phyloP scores from a whole-genome alignment of 2,888 invertebrate species.

The Xanthorhoe spadicearia region DNA sequence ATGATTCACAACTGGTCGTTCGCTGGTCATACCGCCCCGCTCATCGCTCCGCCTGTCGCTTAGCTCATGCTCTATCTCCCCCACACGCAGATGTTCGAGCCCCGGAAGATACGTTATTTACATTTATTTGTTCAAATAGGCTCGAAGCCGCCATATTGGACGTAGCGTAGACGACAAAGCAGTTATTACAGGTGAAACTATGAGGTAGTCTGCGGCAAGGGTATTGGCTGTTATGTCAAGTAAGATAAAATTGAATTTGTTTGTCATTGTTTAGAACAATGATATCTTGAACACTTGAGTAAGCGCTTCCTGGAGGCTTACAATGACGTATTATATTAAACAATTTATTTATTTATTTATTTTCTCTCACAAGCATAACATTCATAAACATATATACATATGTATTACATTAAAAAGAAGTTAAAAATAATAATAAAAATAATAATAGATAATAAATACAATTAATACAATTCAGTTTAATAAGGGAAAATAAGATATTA shows the following conservation, averaged over 20 bases:
- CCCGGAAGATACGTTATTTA: conserved; percentile 43
- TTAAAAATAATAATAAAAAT: no score
- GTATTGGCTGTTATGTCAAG: conserved; percentile 40
- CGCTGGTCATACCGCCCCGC: background rate
- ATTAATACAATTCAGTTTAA: no score
- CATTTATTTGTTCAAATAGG: conserved; percentile 41
- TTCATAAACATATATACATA: no score
- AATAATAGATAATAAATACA: no score
- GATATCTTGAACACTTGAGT: background rate
- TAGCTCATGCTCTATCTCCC: background rate
- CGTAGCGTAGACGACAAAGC: conserved; percentile 8
- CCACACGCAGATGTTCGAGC: conserved; percentile 30
- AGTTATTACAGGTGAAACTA: conserved; percentile 6
- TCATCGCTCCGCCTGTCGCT: conserved; percentile 18
- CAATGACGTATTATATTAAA: no score
- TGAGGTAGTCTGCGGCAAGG: conserved; percentile 13
- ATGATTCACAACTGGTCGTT: background rate
- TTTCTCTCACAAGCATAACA: no score
- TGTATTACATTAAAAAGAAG: no score
- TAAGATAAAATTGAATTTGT: conserved; percentile 32
- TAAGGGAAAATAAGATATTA: no score
- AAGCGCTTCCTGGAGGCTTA: no score
- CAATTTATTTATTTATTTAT: no score
- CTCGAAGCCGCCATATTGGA: conserved; percentile 20
- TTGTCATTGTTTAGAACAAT: background rate